Evolutionary conservation across 2,113 vertebrate species (phyloP), one percentile per base, ranked within the genome.

Genomic region (Forbesichthys agassizii): DNA sequence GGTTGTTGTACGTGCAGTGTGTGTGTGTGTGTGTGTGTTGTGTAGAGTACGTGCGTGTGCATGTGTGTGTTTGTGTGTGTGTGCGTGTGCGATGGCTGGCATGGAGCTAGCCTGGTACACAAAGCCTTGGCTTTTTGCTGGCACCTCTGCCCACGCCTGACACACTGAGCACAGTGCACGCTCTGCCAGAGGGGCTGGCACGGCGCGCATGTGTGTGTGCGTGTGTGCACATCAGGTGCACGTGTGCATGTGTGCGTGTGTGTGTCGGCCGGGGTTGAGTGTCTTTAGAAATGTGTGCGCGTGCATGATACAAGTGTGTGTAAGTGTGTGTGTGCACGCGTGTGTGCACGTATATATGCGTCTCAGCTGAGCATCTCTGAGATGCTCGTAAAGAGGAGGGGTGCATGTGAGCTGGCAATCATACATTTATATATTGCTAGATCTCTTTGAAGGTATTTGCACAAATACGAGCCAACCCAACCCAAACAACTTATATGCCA

Each of bases 121-220:
- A 91, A 90, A 86, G 85, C 80, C 76, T 74, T 87, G 81, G 84
- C 78, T 85, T 83, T 74, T 75, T 72, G 42, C 82, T 80, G 68
- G 80, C 84, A 88, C 83, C 88, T 87, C 85, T 86, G 82, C 86
- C 87, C 86, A 85, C 77, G 83, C 84, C 69, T 27, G 79, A 78
- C 86, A 88, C 89, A 81, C 77, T 77, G 85, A 84, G 83, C 81
- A 78, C 79, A 76, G 36, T 58, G 69, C 53, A 48, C 71, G 87
- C 75, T 84, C 84, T 84, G 84, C 86, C 85, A 87, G 77, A 87
- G 86, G 86, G 64, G 68, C 73, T 82, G 85, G 84, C 82, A 81
- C 54, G 46, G 61, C 48, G 36, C 3, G 52, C 14, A 16, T 65
- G 59, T 53, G 13, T 27, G 18, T 61, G 63, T 66, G 56, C 4